These are phyloP conservation scores for Sphyrna mokarran DNA, from an alignment of 2,113 vertebrate species.

Conservation along the genomic window DNA sequence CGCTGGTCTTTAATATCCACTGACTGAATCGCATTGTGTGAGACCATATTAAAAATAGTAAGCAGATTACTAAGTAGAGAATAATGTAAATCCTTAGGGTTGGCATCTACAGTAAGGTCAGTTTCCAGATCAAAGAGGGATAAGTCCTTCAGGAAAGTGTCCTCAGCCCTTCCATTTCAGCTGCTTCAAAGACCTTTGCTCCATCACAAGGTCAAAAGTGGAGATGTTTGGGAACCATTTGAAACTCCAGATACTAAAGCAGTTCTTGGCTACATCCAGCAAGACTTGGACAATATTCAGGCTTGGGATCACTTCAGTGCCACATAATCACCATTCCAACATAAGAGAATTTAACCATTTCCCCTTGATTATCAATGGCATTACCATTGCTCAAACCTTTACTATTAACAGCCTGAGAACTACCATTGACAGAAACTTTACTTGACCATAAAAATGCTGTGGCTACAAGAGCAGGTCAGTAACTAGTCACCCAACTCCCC, in stretches of 20 bases:
- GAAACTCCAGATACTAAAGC: too few relatives aligned
- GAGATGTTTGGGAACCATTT: too few relatives aligned
- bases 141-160: neutral
- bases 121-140: neutral
- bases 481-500: too few relatives aligned
- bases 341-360: neutral
- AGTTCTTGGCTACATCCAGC: neutral
- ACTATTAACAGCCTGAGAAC: too few relatives aligned
- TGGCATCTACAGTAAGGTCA: neutral
- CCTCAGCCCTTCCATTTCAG: neutral
- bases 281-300: neutral
- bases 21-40: neutral
- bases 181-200: neutral
- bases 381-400: too few relatives aligned
- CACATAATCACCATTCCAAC: neutral
- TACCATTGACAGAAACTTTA: too few relatives aligned
- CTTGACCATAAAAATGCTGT: too few relatives aligned
- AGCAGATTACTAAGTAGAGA: conserved; percentile 1
- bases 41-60: neutral
- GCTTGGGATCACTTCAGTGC: neutral
- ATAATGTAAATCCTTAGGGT: neutral
- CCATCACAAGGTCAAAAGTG: neutral
- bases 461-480: too few relatives aligned
- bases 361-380: neutral
- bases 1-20: neutral